These are phyloP conservation scores for Hymenochirus boettgeri DNA, from an alignment of 2,113 vertebrate species.

Conservation along the genomic window DNA sequence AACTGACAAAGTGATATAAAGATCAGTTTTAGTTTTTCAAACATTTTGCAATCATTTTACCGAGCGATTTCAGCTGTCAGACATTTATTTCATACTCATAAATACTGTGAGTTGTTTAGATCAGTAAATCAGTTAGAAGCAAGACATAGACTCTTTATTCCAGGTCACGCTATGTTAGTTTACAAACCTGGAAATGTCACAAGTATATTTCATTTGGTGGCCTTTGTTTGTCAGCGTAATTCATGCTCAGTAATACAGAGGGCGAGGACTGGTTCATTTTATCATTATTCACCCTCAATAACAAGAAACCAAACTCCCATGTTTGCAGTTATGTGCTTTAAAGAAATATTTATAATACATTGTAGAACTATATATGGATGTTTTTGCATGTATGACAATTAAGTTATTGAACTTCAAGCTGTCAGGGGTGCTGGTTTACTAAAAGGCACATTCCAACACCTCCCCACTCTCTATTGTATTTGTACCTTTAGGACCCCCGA, in stretches of 20 bases:
- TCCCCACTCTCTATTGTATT: too few relatives aligned
- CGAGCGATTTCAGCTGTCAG: too few relatives aligned
- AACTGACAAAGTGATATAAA: too few relatives aligned
- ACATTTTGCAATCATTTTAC: too few relatives aligned
- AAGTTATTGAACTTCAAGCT: too few relatives aligned
- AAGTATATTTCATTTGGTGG: background rate
- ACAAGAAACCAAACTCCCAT: background rate
- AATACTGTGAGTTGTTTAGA: background rate
- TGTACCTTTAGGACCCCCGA: too few relatives aligned
- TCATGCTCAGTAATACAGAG: background rate
- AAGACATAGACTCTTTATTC: background rate
- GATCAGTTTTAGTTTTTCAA: too few relatives aligned
- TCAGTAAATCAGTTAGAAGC: background rate
- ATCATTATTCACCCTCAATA: background rate
- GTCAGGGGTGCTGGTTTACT: too few relatives aligned
- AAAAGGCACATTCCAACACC: too few relatives aligned
- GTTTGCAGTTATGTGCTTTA: background rate
- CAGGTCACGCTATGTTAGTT: background rate
- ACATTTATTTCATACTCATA: background rate
- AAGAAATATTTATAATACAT: background rate
- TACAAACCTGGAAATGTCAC: background rate
- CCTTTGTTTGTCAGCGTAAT: background rate
- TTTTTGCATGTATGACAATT: too few relatives aligned
- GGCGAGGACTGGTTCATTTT: background rate
- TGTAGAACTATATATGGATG: too few relatives aligned